Conservation (phyloP, 1,140 invertebrate species). For the Metaphire vulgaris region DNA sequence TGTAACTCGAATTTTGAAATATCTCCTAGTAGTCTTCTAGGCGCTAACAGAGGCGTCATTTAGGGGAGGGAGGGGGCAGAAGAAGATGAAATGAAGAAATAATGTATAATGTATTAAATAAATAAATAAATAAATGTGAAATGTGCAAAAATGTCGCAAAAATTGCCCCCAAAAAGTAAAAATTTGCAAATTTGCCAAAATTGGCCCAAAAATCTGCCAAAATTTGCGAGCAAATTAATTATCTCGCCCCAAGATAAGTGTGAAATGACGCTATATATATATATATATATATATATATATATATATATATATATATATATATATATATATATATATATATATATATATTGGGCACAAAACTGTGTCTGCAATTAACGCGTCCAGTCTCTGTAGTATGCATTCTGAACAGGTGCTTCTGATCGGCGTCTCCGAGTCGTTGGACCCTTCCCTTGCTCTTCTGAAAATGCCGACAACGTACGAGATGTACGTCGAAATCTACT, state of each 20-base stretch:
- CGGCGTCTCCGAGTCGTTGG: background rate
- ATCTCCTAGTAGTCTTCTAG: too few species aligned
- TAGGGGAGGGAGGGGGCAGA: too few species aligned
- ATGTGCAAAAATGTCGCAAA: too few species aligned
- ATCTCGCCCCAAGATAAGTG: background rate
- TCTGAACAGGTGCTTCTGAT: conserved; percentile 5
- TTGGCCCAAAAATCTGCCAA: too few species aligned
- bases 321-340: background rate
- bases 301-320: background rate
- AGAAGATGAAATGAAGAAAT: too few species aligned
- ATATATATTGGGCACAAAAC: background rate
- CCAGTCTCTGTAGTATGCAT: background rate
- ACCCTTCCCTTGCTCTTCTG: background rate
- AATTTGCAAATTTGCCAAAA: too few species aligned
- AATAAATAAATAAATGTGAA: too few species aligned
- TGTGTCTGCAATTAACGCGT: too few species aligned
- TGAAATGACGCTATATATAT: background rate
- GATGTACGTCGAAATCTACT: conserved; percentile 32
- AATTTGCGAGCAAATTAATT: background rate
- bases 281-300: background rate
- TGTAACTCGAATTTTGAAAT: too few species aligned
- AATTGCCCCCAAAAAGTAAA: too few species aligned
- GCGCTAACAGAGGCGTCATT: too few species aligned
- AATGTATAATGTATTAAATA: too few species aligned
- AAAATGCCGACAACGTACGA: conserved; percentile 11